Evolutionary conservation across 2,797 vertebrate species (phyloP), one percentile per base, ranked within the genome.

Genomic region (Myripristis murdjan): DNA sequence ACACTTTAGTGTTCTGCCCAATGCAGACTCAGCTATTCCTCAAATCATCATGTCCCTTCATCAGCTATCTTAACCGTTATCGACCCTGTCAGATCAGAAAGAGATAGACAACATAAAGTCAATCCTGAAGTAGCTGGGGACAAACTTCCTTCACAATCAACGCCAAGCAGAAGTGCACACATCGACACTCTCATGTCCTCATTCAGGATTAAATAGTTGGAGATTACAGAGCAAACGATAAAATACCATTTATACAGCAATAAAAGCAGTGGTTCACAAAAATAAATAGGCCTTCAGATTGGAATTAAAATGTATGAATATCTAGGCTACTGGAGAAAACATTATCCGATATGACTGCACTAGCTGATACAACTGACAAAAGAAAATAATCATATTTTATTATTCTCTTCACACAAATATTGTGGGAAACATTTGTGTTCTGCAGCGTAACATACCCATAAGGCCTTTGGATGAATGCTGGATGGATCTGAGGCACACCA

Each of bases 61-160:
- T 90, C 96, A 95, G 97, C 96, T 97, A 98, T 96, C 96, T 98
- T 97, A 98, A 97, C 95, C 96, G 95, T 96, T 96, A 96, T 94
- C 94, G 95, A 97, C 91, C 97, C 97, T 98, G 97, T 97, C 96
- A 96, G 97, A 97, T 97, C 97, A 98, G 97, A 98, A 95, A 98
- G 96, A 98, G 95, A 98, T 93, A 97, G 95, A 96, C 96, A 96
- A 95, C 93, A 96, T 96, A 95, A 96, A 96, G 96, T 96, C 95
- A 96, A 95, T 95, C 92, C 94, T 84, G 86, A 16, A 70, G 80
- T 81, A 91, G 88, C 91, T 87, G 80, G 68, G 67, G 53, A 87
- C 77, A 90, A 89, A 94, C 89, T 93, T 87, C 91, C 88, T 94
- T 91, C 66, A 87, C 79, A 91, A 68, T 87, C 87, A 87, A 75